Evolutionary conservation across 2,113 vertebrate species (phyloP).

Genomic region (Sinocyclocheilus anshuiensis): DNA sequence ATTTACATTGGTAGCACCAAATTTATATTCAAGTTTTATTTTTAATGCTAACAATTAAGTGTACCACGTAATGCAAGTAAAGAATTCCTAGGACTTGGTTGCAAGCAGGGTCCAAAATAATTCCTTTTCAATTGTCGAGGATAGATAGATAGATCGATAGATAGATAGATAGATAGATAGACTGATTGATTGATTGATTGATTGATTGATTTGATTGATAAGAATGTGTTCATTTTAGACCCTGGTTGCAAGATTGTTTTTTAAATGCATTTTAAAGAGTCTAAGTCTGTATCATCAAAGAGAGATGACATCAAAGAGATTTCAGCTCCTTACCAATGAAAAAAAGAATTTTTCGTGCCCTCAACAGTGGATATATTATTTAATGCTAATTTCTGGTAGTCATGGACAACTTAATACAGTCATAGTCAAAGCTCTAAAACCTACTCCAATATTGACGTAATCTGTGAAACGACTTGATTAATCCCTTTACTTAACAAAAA

Average conservation of each 20-base stretch:
- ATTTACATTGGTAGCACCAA: constrained; percentile 60
- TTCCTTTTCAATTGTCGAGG: background rate
- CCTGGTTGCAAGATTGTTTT: background rate
- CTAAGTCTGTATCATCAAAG: background rate
- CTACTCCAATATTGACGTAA: background rate
- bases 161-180: background rate
- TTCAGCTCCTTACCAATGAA: constrained; percentile 27
- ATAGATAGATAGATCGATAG: background rate
- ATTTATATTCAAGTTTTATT: constrained; percentile 52
- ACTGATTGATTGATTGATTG: background rate
- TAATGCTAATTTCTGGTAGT: background rate
- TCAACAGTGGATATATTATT: constrained; percentile 6
- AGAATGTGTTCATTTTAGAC: background rate
- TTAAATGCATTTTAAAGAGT: background rate
- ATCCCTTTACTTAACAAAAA: constrained; percentile 7
- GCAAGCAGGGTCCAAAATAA: constrained; percentile 7
- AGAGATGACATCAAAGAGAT: constrained; percentile 15
- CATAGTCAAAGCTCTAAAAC: constrained; percentile 16
- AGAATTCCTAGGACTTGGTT: background rate
- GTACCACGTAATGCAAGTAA: constrained; percentile 2
- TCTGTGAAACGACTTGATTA: constrained; percentile 14
- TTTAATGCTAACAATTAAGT: constrained; percentile 20
- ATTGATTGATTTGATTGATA: background rate
- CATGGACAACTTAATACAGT: background rate
- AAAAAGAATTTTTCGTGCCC: background rate